Evolutionary conservation across 2,113 vertebrate species (phyloP).

Genomic region (Talpa occidentalis): DNA sequence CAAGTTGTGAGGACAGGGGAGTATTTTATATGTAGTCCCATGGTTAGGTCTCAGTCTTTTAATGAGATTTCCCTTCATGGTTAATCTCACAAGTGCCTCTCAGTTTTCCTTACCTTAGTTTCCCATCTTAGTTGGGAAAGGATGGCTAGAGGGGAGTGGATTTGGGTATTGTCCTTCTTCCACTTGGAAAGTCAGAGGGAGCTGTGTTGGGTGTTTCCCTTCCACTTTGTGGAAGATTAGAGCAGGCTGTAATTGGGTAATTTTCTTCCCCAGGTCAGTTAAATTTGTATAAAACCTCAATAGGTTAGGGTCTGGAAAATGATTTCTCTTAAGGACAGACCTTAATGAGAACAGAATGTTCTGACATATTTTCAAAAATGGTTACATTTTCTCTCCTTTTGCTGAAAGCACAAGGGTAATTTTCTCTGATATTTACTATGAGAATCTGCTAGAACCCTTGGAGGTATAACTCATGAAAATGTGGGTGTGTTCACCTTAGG

Average conservation of each 20-base stretch:
- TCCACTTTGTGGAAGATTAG: not conserved
- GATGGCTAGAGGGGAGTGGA: not conserved
- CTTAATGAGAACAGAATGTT: not conserved
- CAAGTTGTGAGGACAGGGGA: too few relatives aligned
- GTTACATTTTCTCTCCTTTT: not conserved
- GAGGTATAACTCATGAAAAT: not conserved
- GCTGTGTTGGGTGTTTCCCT: not conserved
- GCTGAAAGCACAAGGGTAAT: not conserved
- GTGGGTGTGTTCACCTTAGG: not conserved
- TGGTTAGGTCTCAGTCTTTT: not conserved
- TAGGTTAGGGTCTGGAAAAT: not conserved
- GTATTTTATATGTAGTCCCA: not conserved
- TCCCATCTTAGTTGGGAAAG: not conserved
- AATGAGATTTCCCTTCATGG: not conserved
- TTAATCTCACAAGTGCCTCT: not conserved
- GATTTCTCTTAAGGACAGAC: not conserved
- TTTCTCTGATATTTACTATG: not conserved
- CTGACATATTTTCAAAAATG: not conserved
- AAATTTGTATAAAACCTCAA: not conserved
- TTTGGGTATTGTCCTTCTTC: not conserved
- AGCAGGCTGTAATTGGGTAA: not conserved
- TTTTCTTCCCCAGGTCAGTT: not conserved
- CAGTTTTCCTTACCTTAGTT: not conserved
- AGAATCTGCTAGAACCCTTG: not conserved
- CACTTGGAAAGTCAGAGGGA: not conserved